These are phyloP conservation scores for Athalia rosae DNA, from an alignment of 2,888 invertebrate genomes.

Conservation along the genomic window DNA sequence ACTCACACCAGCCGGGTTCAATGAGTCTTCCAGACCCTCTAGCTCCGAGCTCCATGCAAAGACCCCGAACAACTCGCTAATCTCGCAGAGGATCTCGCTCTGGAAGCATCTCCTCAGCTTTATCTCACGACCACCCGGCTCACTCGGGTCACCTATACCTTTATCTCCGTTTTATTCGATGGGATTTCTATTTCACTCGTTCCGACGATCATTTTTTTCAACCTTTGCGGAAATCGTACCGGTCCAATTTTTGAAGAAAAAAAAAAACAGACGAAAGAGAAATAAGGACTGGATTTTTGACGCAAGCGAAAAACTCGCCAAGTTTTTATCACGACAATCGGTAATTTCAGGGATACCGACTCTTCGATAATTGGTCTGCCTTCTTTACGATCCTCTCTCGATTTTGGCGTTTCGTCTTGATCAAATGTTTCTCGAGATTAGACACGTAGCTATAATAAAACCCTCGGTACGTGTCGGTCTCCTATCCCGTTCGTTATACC, in stretches of 20 bases:
- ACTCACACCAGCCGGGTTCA: conserved; percentile 18
- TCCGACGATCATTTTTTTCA: background rate
- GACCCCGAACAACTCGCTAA: conserved; percentile 39
- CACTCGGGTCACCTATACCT: background rate
- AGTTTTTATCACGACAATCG: conserved; percentile 4
- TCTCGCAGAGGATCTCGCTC: conserved; percentile 33
- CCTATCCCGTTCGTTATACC: background rate
- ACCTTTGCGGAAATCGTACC: background rate
- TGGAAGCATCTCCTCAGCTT: conserved; percentile 13
- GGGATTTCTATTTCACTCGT: background rate
- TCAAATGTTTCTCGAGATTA: conserved; percentile 32
- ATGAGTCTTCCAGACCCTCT: conserved; percentile 33
- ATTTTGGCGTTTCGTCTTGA: conserved; percentile 18
- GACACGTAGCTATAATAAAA: conserved; percentile 33
- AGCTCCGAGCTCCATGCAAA: conserved; percentile 39
- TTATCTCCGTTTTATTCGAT: background rate
- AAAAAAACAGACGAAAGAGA: too few relatives aligned
- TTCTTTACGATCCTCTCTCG: conserved; percentile 19
- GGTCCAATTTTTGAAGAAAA: too few relatives aligned
- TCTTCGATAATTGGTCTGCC: conserved; percentile 21
- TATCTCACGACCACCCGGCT: conserved; percentile 4
- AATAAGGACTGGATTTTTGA: background rate
- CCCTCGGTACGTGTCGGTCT: background rate
- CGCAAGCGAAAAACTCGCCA: background rate
- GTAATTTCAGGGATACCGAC: conserved; percentile 20